Percentiles rank a stretch among this genome's conserved stretches.
phyloP scores from a whole-genome alignment of 2,113 vertebrate species.

The Henicopernis longicauda region DNA sequence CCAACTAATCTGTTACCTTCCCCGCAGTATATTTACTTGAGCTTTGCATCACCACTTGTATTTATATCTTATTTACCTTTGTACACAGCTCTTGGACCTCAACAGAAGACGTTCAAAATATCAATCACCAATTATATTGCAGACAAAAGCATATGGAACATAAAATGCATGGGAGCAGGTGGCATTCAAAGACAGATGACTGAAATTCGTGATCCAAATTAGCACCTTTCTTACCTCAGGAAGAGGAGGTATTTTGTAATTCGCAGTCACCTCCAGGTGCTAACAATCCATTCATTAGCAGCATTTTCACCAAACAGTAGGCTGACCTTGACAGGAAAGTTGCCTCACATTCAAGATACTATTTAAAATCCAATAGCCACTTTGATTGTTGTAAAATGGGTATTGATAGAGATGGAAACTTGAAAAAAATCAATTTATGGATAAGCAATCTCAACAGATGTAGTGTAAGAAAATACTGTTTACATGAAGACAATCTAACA shows the following conservation, averaged over 20 bases:
- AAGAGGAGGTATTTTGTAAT: neutral
- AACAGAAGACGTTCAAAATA: neutral
- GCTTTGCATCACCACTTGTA: neutral
- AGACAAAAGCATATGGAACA: neutral
- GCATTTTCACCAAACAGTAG: neutral
- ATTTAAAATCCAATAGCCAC: neutral
- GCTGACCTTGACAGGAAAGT: neutral
- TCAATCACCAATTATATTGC: neutral
- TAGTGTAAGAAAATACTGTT: neutral
- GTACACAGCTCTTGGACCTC: neutral
- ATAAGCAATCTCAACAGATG: neutral
- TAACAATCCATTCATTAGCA: neutral
- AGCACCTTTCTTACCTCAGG: neutral
- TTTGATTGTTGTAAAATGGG: neutral
- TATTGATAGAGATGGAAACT: neutral
- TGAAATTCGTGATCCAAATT: neutral
- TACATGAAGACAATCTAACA: neutral
- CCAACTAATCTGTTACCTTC: neutral
- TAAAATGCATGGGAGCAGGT: neutral
- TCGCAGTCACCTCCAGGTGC: neutral
- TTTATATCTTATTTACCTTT: neutral
- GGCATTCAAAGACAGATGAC: neutral
- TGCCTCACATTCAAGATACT: neutral
- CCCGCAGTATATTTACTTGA: neutral
- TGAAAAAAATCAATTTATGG: neutral